Percentiles rank a stretch among this genome's conserved stretches.
Evolutionary conservation across 2,888 invertebrate genomes (phyloP).

Genomic region (Spodoptera littoralis): DNA sequence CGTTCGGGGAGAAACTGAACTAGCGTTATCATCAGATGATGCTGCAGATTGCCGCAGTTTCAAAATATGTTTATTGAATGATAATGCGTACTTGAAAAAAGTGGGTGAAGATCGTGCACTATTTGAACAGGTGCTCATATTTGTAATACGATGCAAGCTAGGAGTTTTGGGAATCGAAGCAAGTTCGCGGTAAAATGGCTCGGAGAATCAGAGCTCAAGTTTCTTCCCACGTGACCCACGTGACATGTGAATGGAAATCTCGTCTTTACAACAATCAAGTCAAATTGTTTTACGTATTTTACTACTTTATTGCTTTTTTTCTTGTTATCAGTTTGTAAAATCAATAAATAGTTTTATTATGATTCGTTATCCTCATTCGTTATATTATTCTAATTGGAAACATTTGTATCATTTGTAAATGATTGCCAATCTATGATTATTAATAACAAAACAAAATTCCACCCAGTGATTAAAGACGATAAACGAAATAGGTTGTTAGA

Average conservation of each 20-base stretch:
- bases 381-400: neutral
- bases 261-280: neutral
- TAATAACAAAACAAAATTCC: too few relatives aligned
- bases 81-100: constrained; percentile 38
- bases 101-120: constrained; percentile 46
- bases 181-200: constrained; percentile 7
- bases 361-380: neutral
- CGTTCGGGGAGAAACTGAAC: constrained; percentile 50
- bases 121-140: constrained; percentile 27
- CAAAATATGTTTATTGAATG: constrained; percentile 25
- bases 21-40: constrained; percentile 31
- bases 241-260: constrained; percentile 1
- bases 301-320: neutral
- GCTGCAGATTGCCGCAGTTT: constrained; percentile 9
- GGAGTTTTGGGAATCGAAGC: constrained; percentile 13
- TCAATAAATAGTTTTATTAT: neutral
- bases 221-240: neutral
- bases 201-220: neutral
- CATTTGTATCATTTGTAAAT: neutral
- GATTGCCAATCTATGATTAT: too few relatives aligned
- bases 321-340: neutral
- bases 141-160: constrained; percentile 20
- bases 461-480: too few relatives aligned
- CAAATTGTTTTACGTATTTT: neutral
- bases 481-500: neutral